Conservation (phyloP, 2,797 vertebrate genomes). For the Scyliorhinus canicula region DNA sequence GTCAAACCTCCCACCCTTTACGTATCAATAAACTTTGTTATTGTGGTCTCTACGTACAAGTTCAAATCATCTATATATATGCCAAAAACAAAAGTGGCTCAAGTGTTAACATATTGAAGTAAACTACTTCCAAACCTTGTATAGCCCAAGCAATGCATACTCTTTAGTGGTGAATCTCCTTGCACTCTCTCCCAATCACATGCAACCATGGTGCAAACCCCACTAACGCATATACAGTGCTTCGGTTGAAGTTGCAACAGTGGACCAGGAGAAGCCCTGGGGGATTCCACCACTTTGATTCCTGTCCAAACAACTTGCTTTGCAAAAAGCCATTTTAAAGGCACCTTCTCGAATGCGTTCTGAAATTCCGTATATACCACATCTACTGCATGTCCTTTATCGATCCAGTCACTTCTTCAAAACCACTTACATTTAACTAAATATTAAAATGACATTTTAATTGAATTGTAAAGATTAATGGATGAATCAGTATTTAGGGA, state of each 20-base stretch:
- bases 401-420: not conserved
- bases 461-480: constrained; percentile 5
- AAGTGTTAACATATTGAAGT: too few relatives aligned
- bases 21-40: not conserved
- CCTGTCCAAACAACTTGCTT: not conserved
- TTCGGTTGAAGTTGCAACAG: not conserved
- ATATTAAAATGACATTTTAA: not conserved
- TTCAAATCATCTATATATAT: not conserved
- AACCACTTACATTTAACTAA: not conserved
- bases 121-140: not conserved
- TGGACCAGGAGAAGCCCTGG: not conserved
- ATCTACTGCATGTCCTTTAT: not conserved
- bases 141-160: not conserved
- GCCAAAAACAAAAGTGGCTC: not conserved
- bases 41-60: not conserved
- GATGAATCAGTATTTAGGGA: not conserved
- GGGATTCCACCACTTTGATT: not conserved
- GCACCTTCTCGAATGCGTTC: constrained; percentile 40
- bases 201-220: not conserved
- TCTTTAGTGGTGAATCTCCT: not conserved
- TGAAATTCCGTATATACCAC: not conserved
- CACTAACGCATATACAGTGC: not conserved
- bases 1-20: not conserved
- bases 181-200: not conserved
- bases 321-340: not conserved